Evolutionary conservation across 2,888 invertebrate species (phyloP), one percentile per base, ranked within the genome.

Genomic region (Argyresthia goedartella): DNA sequence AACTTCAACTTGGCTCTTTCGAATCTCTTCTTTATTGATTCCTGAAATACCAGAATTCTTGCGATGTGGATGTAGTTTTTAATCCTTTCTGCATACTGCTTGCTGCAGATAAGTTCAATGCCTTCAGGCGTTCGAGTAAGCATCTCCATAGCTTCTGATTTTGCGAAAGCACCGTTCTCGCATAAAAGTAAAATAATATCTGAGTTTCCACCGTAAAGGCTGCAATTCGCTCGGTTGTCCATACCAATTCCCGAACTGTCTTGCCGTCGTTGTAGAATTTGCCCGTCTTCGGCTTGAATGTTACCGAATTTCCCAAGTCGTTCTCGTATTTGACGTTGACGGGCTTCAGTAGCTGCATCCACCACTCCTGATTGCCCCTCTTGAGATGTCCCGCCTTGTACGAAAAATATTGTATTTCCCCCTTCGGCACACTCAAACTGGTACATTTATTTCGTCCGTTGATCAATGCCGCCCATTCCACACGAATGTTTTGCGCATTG

Each of bases 41-140:
- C n/a, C n/a, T n/a, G n/a, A n/a, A n/a, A n/a, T n/a, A 58, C 58
- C 59, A 59, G 51, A 53, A 56, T 52, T 54, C 55, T 48, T 45
- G 55, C 55, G 43, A 58, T 49, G 47, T 50, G 49, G 50, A 50
- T 45, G 6, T 53, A 54, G 34, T 51, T 54, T 50, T 45, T 52
- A 52, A 58, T 53, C 43, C 49, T 35, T 36, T 55, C 53, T 6
- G 10, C 15, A 13, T 51, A 54, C 44, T 55, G 33, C 35, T 46
- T 53, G 14, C 51, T 49, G 51, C 54, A 57, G 9, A 56, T 50
- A 50, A 52, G 50, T 15, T 55, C 46, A 52, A 55, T 51, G 42
- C 55, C 55, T 54, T 56, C 45, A 52, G 43, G 15, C 34, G 45
- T 46, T 47, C 49, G 50, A 46, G 53, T 45, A 55, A 57, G 46